Evolutionary conservation across 2,888 invertebrate genomes (phyloP), one percentile per base, ranked within the genome.

Genomic region (Pyrgus malvae): DNA sequence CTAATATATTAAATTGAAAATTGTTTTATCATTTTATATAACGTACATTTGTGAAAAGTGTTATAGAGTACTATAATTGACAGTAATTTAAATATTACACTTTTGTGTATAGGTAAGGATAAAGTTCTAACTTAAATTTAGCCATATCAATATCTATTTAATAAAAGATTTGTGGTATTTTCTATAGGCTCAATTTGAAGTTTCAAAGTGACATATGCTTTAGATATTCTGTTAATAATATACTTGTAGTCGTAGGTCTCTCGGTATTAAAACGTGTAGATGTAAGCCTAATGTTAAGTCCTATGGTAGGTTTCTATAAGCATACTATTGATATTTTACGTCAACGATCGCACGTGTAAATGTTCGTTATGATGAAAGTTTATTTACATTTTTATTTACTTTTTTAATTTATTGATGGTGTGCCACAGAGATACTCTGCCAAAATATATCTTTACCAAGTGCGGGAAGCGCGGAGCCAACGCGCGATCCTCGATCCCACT

Each of bases 21-120:
- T 90, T 90, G 91, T 91, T 91, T 90, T 91, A 91, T 91, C 90
- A 91, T 91, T 91, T 91, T 91, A 89, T 90, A 90, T 89, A 86
- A 83, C 86, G 87, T 89, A 90, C 88, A 89, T 88, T 90, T 90
- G 89, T 89, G 89, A 90, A 81, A 88, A 86, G 80, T 86, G 88
- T 88, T 89, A 87, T 83, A 84, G 66, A 86, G 84, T 88, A 88
- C 84, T 88, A 87, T 88, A 88, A 87, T 88, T 88, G 87, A 88
- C 86, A 78, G 86, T 90, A 89, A 88, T 85, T 80, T 80, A 87
- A 78, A 88, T 87, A 87, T 88, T 90, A 90, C 90, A 90, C 90
- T 90, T 89, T 90, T 90, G 90, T 90, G 90, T 90, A 89, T 89
- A 89, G 89, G 78, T 89, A 87, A 87, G 83, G 70, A 83, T 86